Conservation (phyloP, 2,888 invertebrate genomes). For the Creontiades dilutus region DNA sequence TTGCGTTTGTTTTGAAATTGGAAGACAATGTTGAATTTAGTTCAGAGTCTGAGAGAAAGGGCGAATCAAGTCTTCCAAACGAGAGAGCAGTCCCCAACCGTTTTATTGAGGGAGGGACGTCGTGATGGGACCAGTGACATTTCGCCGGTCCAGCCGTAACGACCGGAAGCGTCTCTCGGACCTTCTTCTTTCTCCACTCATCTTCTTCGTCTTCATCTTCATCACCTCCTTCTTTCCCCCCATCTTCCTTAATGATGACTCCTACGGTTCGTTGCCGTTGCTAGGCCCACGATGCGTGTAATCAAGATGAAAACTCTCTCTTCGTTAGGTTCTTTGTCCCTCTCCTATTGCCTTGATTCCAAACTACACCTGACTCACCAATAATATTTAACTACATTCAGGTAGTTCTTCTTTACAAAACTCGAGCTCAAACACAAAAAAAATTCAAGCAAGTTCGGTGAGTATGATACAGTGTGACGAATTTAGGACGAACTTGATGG, state of each 20-base stretch:
- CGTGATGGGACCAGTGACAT: slow-evolving; percentile 52
- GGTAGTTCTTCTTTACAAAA: too few relatives aligned
- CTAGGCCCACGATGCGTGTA: slow-evolving; percentile 2
- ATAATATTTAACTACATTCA: too few relatives aligned
- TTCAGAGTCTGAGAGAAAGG: too few relatives aligned
- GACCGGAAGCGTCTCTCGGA: slow-evolving; percentile 30
- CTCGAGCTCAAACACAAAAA: too few relatives aligned
- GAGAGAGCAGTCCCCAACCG: too few relatives aligned
- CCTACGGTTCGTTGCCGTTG: neutral
- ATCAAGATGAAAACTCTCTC: slow-evolving; percentile 37
- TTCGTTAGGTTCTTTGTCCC: neutral
- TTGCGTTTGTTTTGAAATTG: too few relatives aligned
- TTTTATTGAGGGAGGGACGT: neutral
- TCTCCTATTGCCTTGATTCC: neutral
- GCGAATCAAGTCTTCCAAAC: too few relatives aligned
- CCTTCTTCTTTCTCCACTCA: neutral
- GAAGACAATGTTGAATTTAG: too few relatives aligned
- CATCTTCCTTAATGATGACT: slow-evolving; percentile 13
- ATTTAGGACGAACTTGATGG: too few relatives aligned
- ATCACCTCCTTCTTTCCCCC: neutral
- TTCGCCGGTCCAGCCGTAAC: slow-evolving; percentile 31
- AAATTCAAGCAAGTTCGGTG: too few relatives aligned
- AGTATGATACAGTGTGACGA: too few relatives aligned
- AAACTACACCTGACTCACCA: too few relatives aligned
- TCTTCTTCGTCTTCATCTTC: slow-evolving; percentile 12